Evolutionary conservation across 2,113 vertebrate species (phyloP).

Genomic region (Nannospalax galili): DNA sequence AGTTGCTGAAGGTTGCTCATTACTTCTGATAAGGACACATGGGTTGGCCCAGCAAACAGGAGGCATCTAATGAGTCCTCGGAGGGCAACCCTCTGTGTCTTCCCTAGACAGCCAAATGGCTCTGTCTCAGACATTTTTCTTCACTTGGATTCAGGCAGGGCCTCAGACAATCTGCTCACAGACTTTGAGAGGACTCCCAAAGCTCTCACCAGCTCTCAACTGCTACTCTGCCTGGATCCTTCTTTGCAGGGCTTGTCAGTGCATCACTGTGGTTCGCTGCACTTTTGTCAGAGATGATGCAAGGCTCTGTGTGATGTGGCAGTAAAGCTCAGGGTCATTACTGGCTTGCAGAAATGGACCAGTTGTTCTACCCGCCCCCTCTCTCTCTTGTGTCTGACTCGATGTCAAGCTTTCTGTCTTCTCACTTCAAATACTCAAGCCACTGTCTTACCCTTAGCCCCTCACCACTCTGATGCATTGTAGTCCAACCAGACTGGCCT

Average conservation of each 20-base stretch:
- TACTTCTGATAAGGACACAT: neutral
- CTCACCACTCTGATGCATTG: neutral
- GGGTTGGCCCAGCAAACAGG: constrained; percentile 1
- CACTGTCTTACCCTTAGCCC: neutral
- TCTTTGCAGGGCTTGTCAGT: no score
- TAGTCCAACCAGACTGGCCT: neutral
- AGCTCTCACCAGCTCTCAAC: neutral
- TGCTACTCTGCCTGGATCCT: neutral
- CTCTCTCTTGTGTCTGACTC: neutral
- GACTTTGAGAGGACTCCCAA: neutral
- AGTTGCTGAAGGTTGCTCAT: constrained; percentile 8
- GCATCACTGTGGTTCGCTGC: neutral
- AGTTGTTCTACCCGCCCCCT: neutral
- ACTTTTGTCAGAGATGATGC: neutral
- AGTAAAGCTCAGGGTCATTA: rapidly evolving
- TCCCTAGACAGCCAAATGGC: neutral
- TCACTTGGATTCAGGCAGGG: neutral
- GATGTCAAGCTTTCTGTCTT: neutral
- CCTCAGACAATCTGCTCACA: neutral
- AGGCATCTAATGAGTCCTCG: neutral
- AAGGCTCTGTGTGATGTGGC: rapidly evolving
- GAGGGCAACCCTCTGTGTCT: neutral
- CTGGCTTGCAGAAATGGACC: neutral
- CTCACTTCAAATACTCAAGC: neutral
- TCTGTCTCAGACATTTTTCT: constrained; percentile 4